Conservation (phyloP, 2,888 invertebrate species). For the Thecocarcelia acutangulata region DNA sequence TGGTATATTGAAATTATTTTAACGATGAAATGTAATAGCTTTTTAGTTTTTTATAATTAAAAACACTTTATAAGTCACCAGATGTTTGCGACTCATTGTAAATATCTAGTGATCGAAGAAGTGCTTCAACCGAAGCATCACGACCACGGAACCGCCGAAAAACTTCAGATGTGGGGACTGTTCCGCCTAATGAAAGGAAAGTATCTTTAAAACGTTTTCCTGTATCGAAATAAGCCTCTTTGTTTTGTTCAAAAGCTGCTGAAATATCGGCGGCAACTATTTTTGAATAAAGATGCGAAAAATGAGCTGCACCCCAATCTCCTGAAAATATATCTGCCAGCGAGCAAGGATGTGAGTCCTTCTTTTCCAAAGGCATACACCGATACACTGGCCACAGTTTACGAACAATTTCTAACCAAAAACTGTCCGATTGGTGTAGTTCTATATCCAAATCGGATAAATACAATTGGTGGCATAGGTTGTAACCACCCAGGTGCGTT, state of each 20-base stretch:
- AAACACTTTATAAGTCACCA: conserved; percentile 71
- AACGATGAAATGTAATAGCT: not conserved
- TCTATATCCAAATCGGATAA: conserved; percentile 91
- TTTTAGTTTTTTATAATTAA: conserved; percentile 30
- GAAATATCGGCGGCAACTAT: conserved; percentile 95
- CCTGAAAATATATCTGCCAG: conserved; percentile 92
- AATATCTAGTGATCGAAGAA: conserved; percentile 83
- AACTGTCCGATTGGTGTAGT: conserved; percentile 87
- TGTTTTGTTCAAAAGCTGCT: conserved; percentile 86
- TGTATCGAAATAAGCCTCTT: conserved; percentile 81
- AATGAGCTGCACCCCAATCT: conserved; percentile 93
- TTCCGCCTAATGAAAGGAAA: conserved; percentile 91
- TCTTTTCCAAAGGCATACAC: conserved; percentile 88
- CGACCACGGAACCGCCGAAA: conserved; percentile 95
- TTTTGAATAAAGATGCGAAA: conserved; percentile 91
- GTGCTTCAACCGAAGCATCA: conserved; percentile 92
- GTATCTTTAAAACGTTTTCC: conserved; percentile 90
- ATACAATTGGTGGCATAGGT: conserved; percentile 91
- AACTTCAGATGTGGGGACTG: conserved; percentile 90
- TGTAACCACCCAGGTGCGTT: conserved; percentile 89
- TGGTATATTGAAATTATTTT: not conserved
- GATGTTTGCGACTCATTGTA: conserved; percentile 76
- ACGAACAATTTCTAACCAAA: conserved; percentile 91
- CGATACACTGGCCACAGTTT: conserved; percentile 91
- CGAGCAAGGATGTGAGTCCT: conserved; percentile 92